phyloP scores from a whole-genome alignment of 1,140 invertebrate species.

The Phenacoccus solenopsis region DNA sequence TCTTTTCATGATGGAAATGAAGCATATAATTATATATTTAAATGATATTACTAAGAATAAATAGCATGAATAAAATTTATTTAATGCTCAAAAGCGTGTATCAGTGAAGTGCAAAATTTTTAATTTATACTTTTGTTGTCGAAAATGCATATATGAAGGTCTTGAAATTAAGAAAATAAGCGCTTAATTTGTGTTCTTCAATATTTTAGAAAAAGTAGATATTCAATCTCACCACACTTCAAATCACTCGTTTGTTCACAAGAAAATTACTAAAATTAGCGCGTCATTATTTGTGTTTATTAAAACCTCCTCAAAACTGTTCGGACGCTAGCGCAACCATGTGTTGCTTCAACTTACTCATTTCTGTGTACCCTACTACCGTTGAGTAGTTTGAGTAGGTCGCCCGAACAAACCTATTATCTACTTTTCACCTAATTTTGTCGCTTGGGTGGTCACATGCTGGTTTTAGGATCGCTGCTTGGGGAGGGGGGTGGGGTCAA shows the following conservation, averaged over 20 bases:
- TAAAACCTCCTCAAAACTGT: not conserved
- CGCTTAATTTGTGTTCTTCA: not conserved
- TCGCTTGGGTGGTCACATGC: too few species aligned
- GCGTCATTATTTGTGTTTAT: not conserved
- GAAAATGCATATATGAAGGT: not conserved
- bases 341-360: not conserved
- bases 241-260: not conserved
- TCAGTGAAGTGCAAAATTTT: too few species aligned
- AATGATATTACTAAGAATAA: too few species aligned
- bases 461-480: too few species aligned
- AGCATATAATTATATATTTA: too few species aligned
- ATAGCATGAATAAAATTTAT: too few species aligned
- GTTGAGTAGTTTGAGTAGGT: too few species aligned
- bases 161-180: not conserved
- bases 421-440: too few species aligned
- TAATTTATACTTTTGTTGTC: not conserved
- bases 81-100: too few species aligned
- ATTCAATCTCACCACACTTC: too few species aligned
- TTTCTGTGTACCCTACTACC: not conserved
- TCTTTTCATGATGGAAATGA: not conserved
- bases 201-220: too few species aligned
- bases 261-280: not conserved
- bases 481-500: too few species aligned
- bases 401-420: not conserved
- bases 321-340: not conserved